Evolutionary conservation across 2,888 invertebrate genomes (phyloP), one percentile per base, ranked within the genome.

Genomic region (Schizotus pectinicornis): DNA sequence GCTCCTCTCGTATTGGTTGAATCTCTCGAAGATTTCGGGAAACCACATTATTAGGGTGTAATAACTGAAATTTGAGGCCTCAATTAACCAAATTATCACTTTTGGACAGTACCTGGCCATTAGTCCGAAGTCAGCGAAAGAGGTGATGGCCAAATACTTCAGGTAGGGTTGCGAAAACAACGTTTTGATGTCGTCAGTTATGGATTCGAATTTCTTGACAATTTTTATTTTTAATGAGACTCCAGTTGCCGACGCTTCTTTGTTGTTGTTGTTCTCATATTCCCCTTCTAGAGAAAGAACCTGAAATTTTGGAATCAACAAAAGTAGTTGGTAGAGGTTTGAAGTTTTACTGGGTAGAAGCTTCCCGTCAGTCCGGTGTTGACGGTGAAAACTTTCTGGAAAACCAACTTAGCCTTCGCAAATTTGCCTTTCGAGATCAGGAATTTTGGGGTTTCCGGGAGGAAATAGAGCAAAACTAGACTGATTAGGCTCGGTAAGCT

Each of bases 41-140:
- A 88, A 88, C 88, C 88, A 89, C 84, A 89, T 84, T 80, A 85
- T 84, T 62, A 85, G 73, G 0, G 85, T 85, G 74, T 85, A 85
- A 74, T 85, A 85, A 67, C 85, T 85, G 74, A 5, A 73, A 77
- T 55, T 37, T 39, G 46, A 47, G 22, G 14, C 9, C 12, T 59
- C 30, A 34, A 50, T 33, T 47, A 13, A 12, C 50, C 39, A 12
- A 22, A 46, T 22, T 5, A 46, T 6, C 33, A 11, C 42, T 37
- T 31, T n/a, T 30, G 49, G 11, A 45, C 52, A 33, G 63, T 70
- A 85, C 85, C 85, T 85, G 65, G 85, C 84, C 85, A 86, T 86
- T 22, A 86, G 77, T 7, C 86, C 85, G 67, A 86, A 86, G 71
- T 86, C 86, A 0, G 84, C 84, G 58, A 85, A 84, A 69, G 84